phyloP scores from a whole-genome alignment of 2,888 invertebrate genomes.

The Ochropleura leucogaster region DNA sequence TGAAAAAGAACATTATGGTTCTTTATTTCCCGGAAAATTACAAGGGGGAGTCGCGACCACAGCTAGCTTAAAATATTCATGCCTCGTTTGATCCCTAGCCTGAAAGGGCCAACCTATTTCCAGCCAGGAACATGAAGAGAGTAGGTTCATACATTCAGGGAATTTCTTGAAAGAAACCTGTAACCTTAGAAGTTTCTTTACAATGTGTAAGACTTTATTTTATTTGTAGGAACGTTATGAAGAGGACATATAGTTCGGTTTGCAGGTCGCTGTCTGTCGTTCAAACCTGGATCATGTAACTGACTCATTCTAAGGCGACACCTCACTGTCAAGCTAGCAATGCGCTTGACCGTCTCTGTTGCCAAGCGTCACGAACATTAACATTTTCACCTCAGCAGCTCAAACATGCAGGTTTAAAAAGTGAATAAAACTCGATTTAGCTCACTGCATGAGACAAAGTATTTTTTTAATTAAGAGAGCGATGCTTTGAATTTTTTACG shows the following conservation, averaged over 20 bases:
- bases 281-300: neutral
- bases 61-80: constrained; percentile 48
- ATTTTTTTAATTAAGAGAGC: too few species aligned
- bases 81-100: constrained; percentile 41
- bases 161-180: constrained; percentile 22
- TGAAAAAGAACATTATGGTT: neutral
- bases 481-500: too few species aligned
- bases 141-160: neutral
- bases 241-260: neutral
- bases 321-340: too few species aligned
- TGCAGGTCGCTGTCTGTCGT: neutral
- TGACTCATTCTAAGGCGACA: neutral
- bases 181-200: neutral
- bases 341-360: too few species aligned
- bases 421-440: too few species aligned
- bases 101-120: constrained; percentile 43
- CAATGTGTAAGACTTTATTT: neutral
- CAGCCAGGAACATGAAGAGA: constrained; percentile 5
- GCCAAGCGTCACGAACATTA: too few species aligned
- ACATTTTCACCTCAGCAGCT: too few species aligned
- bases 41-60: constrained; percentile 9
- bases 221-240: neutral
- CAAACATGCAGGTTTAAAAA: too few species aligned
- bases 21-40: constrained; percentile 27
- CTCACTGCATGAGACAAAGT: too few species aligned